Evolutionary conservation across 2,113 vertebrate species (phyloP), one percentile per base, ranked within the genome.

Genomic region (Urocynchramus pylzowi): DNA sequence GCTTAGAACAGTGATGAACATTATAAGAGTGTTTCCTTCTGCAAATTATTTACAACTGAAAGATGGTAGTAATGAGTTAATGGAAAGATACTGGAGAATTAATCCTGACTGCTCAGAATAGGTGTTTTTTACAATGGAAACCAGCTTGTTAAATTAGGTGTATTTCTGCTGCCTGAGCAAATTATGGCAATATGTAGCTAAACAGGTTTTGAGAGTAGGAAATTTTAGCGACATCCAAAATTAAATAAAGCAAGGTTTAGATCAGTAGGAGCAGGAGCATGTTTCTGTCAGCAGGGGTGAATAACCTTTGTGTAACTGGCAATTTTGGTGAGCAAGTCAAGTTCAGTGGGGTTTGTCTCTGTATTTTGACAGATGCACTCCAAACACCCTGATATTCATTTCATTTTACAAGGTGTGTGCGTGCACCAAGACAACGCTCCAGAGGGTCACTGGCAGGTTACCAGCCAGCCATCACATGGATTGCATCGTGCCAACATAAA

Each of bases 371-470:
- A 88, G 68, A 50, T 3, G 54, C 63, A 7, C 27, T 22, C 6
- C 68, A 76, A 87, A 88, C 85, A 92, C 76, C 35, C 79, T 23
- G 63, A n/a, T 92, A 93, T 68, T 76, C 56, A 89, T 94, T 95
- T 95, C 73, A 30, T 64, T 88, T 90, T 81, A 84, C 73, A 93
- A 96, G 95, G 93, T 94, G 87, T 50, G 35, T 77, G 71, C 1
- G 1, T 65, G 88, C 83, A 41, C 60, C 13, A 22, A 41, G 67
- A 68, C 71, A 84, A 74, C 0, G 4, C 82, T 77, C 33, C 75
- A 15, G 1, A 81, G 49, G 83, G 89, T 92, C 91, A 89, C 60
- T 42, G 80, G 23, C 83, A 92, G 80, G 93, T 84, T 94, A 82
- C 79, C 56, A 4, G 87, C 92, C 64, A 69, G 68, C 82, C 19